Evolutionary conservation across 2,888 invertebrate species (phyloP), one percentile per base, ranked within the genome.

Genomic region (Lasioglossum malachurum): DNA sequence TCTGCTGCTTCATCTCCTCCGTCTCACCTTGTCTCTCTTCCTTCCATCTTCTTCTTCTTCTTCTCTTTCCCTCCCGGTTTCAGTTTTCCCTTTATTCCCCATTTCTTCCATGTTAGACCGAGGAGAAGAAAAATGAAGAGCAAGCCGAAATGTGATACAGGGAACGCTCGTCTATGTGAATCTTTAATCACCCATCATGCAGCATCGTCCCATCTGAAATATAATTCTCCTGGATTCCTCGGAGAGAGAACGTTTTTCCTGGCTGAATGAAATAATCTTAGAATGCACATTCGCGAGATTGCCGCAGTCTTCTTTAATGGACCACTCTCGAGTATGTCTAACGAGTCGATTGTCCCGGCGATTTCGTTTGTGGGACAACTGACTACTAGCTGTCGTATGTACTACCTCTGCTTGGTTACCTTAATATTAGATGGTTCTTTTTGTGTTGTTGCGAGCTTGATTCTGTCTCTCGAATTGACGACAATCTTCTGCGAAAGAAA

Each of bases 111-210:
- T 19, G 23, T n/a, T 14, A n/a, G 77, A 75, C 35, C 7, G 12
- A 73, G 19, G 16, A 35, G 60, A 23, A 46, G 23, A 44, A 77
- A 69, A 60, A 69, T 57, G 27, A 35, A 19, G 49, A 27, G 35
- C 38, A 44, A 8, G 38, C 31, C 16, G 8, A 35, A 44, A 44
- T 5, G 31, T 44, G 76, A 82, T 73, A 71, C 27, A 19, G n/a
- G 49, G 76, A 78, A 23, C 46, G 82, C 80, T 79, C 91, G 87
- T 91, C 91, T 91, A 91, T 82, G 88, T 90, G 91, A 89, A 92
- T 91, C 92, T 92, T 92, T 89, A 89, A 89, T 92, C 90, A 83
- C 83, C 81, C 81, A 81, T 80, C 83, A 64, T 79, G 72, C 80
- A 87, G 88, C 89, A 85, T 76, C 78, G 78, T 79, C 83, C 77